Evolutionary conservation across 2,113 vertebrate species (phyloP).

Genomic region (Galemys pyrenaicus): DNA sequence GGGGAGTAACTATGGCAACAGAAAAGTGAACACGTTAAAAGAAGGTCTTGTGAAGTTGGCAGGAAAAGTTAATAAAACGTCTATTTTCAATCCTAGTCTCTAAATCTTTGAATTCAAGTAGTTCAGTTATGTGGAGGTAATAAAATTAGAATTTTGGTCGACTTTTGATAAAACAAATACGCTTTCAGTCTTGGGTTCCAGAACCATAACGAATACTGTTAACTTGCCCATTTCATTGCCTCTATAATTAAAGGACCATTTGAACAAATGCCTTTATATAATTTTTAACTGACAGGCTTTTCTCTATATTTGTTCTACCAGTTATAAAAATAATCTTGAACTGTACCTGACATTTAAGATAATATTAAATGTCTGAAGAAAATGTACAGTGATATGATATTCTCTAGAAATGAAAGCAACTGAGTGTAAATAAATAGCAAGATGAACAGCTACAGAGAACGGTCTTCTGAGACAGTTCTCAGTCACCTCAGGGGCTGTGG

Average conservation of each 20-base stretch:
- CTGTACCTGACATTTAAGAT: conserved; percentile 31
- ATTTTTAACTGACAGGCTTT: conserved; percentile 3
- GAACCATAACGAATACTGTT: background rate
- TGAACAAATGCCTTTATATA: conserved; percentile 27
- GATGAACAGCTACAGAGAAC: background rate
- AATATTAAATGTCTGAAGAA: background rate
- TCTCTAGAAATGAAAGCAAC: conserved; percentile 37
- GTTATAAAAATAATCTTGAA: conserved; percentile 47
- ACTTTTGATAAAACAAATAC: conserved; percentile 25
- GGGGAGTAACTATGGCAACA: conserved; percentile 43
- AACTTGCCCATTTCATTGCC: background rate
- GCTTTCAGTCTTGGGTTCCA: background rate
- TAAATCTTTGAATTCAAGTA: conserved; percentile 22
- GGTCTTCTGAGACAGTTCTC: background rate
- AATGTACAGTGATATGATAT: background rate
- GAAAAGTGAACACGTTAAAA: conserved; percentile 6
- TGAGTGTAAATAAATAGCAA: background rate
- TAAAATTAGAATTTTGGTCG: conserved; percentile 26
- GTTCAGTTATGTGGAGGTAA: background rate
- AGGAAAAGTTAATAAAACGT: conserved; percentile 43
- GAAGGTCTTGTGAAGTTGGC: background rate
- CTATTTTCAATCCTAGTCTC: conserved; percentile 20
- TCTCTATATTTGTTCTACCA: conserved; percentile 2
- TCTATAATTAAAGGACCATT: conserved; percentile 7
- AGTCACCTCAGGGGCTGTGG: background rate